Percentiles rank a stretch among this genome's conserved stretches.
Evolutionary conservation across 2,113 vertebrate species (phyloP).

Genomic region (Sprattus sprattus): DNA sequence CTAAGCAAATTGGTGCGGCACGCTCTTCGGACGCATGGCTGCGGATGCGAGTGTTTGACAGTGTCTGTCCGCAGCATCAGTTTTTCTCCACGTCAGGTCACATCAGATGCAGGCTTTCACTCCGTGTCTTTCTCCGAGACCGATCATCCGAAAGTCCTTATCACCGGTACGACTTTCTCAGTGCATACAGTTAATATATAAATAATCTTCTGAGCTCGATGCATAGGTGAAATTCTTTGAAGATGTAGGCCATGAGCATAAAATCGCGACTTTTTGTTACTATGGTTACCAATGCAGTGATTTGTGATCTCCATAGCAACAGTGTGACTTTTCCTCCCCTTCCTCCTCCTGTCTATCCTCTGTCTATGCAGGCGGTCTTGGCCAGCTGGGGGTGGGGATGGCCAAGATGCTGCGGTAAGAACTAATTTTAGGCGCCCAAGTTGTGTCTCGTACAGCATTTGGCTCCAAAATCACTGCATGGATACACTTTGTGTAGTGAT

Average conservation of each 20-base stretch:
- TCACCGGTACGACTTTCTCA: slow-evolving; percentile 76
- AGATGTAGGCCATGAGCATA: background rate
- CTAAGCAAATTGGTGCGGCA: slow-evolving; percentile 71
- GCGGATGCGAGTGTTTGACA: slow-evolving; percentile 66
- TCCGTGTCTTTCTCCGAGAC: slow-evolving; percentile 82
- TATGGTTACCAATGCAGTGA: background rate
- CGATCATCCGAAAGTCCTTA: slow-evolving; percentile 87
- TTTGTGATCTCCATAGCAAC: background rate
- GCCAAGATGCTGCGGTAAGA: slow-evolving; percentile 86
- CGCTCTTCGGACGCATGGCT: slow-evolving; percentile 66
- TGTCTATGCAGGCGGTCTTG: slow-evolving; percentile 81
- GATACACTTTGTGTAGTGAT: too few relatives aligned
- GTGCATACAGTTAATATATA: background rate
- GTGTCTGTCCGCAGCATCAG: slow-evolving; percentile 73
- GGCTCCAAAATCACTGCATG: background rate
- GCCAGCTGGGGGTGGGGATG: slow-evolving; percentile 93
- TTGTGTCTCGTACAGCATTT: background rate
- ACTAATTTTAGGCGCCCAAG: background rate
- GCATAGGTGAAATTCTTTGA: background rate
- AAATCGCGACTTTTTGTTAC: background rate
- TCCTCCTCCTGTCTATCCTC: slow-evolving; percentile 4
- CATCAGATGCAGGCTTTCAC: slow-evolving; percentile 80
- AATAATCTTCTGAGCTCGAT: background rate
- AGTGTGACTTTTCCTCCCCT: background rate
- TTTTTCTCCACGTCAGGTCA: slow-evolving; percentile 79